Evolutionary conservation across 2,888 invertebrate genomes (phyloP).

Genomic region (Pandemis heparana): DNA sequence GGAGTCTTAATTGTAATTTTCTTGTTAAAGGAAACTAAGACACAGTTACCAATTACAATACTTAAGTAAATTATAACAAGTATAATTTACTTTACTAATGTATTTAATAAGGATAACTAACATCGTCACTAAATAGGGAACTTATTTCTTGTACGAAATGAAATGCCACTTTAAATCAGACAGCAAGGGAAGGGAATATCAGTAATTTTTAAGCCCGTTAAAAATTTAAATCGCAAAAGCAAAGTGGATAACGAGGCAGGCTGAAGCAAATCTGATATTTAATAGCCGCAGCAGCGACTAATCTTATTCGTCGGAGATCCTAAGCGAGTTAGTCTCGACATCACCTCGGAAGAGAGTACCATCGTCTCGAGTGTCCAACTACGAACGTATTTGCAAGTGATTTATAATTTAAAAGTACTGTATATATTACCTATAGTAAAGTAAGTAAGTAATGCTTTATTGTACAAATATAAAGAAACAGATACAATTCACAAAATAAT

Average conservation of each 20-base stretch:
- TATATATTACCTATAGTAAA: not conserved
- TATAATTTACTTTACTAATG: no score
- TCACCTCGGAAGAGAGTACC: slow-evolving; percentile 39
- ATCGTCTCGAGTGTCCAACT: slow-evolving; percentile 26
- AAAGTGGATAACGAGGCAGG: slow-evolving; percentile 65
- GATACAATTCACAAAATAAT: no score
- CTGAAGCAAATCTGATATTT: slow-evolving; percentile 81
- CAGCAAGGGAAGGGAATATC: slow-evolving; percentile 3
- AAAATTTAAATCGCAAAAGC: slow-evolving; percentile 44
- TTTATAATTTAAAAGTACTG: not conserved
- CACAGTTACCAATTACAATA: no score
- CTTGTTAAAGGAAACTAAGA: not conserved
- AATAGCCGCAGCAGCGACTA: slow-evolving; percentile 77
- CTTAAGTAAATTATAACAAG: no score
- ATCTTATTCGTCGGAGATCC: slow-evolving; percentile 79
- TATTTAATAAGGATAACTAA: not conserved
- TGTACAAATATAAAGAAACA: no score
- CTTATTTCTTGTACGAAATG: not conserved
- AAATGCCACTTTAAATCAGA: slow-evolving; percentile 17
- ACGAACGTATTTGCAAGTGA: slow-evolving; percentile 15
- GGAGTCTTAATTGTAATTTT: not conserved
- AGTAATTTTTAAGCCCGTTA: slow-evolving; percentile 25
- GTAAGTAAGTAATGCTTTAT: no score
- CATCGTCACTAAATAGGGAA: not conserved
- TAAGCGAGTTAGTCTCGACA: slow-evolving; percentile 70